Base-by-base conservation (phyloP, 2,888 invertebrate genomes). In the Archips xylosteana region DNA sequence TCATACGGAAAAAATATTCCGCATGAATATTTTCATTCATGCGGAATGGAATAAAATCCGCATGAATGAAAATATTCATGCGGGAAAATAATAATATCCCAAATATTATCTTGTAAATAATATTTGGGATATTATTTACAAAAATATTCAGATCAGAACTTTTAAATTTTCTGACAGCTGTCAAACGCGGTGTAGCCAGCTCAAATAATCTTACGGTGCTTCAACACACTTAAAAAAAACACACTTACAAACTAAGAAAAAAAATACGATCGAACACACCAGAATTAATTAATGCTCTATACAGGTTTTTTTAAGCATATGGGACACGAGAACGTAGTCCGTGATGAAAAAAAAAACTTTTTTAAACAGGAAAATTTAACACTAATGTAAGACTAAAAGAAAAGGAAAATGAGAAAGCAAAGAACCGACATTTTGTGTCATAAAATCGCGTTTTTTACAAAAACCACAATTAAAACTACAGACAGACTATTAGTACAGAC, bases 191-290 rank as follows among this genome's bases (percentile, higher is more conserved):
- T 51, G 32, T 45, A 2, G 15, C 5, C 36, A 49, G 36, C 36
- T 34, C 49, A 65, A 15, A 65, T 36, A 65, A 65, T 34, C n/a
- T 51, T 10, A 34, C 3, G 9, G 10, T 36, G 49, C 42, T 23
- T 42, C 51, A 34, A 78, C 87, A 78, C 64, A 65, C 70, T 65
- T 75, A 85, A 87, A 86, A 90, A 88, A 91, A 92, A 89, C 91
- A 88, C 88, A 81, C 91, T 90, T 92, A 92, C 71, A 83, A 78
- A 86, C 89, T 91, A 92, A 82, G 82, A 87, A 89, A 89, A 85
- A 74, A 66, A 49, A 69, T 84, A 86, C 85, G 82, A 81, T 85
- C 83, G 85, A 83, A 83, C 88, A 88, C 87, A 86, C 84, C 82
- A 82, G 76, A 75, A 76, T 79, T 78, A 84, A 84, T 82, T 85